Percentiles rank a stretch among this genome's conserved stretches.
These are phyloP conservation scores for Anolis carolinensis DNA, from an alignment of 2,113 vertebrate genomes.

Conservation along the genomic window DNA sequence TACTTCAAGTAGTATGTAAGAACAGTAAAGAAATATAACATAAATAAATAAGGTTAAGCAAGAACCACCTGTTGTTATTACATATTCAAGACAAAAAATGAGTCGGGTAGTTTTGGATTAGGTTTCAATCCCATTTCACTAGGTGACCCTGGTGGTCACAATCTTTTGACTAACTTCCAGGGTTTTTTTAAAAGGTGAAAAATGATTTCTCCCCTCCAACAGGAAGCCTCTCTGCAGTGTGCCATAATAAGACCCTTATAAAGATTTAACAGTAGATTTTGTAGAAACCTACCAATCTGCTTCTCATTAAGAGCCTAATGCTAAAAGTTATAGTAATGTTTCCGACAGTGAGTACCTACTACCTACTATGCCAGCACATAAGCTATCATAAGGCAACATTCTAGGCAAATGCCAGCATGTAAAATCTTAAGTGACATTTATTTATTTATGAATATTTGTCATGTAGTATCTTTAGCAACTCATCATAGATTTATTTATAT, in stretches of 20 bases:
- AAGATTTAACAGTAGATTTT: not conserved
- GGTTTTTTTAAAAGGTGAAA: not conserved
- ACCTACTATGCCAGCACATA: not conserved
- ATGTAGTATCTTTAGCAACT: slow-evolving; percentile 29
- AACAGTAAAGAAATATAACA: not conserved
- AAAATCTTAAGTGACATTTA: slow-evolving; percentile 5
- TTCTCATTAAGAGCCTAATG: not conserved
- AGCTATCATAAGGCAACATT: slow-evolving; percentile 2
- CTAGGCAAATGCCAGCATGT: not conserved
- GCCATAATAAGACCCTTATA: not conserved
- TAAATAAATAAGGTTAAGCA: not conserved
- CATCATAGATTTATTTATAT: not conserved
- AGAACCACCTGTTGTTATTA: not conserved
- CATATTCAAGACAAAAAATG: not conserved
- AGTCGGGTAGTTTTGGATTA: not conserved
- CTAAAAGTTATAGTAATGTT: not conserved
- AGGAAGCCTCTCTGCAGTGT: not conserved
- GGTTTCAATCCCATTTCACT: not conserved
- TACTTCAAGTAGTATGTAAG: not conserved
- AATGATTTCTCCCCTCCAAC: not conserved
- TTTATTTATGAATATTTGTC: slow-evolving; percentile 26
- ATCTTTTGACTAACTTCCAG: not conserved
- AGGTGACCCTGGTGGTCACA: not conserved
- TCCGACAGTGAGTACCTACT: not conserved
- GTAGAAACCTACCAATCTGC: not conserved